Conservation (phyloP, 2,797 vertebrate species). For the Synaphobranchus kaupii region DNA sequence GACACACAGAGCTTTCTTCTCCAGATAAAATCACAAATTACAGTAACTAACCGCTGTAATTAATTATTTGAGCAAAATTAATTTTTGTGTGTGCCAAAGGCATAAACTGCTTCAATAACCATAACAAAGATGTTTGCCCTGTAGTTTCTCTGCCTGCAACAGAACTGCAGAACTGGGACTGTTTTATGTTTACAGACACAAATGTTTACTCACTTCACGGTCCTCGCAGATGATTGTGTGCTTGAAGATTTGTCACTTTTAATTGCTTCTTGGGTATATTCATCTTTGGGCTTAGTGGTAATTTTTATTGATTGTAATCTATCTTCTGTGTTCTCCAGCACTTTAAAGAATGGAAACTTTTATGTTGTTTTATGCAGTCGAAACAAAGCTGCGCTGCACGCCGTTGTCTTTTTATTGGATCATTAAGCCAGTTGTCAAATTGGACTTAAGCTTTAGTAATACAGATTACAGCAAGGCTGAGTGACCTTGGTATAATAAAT, state of each 20-base stretch:
- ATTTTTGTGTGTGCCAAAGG: not conserved
- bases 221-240: not conserved
- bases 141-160: not conserved
- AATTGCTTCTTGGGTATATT: not conserved
- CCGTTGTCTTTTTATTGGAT: slow-evolving; percentile 50
- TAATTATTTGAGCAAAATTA: not conserved
- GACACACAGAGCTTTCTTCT: not conserved
- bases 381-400: slow-evolving; percentile 14
- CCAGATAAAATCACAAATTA: not conserved
- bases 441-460: slow-evolving; percentile 38
- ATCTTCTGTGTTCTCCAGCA: not conserved
- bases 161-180: not conserved
- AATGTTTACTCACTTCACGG: not conserved
- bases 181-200: not conserved
- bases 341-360: not conserved
- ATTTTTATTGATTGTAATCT: not conserved
- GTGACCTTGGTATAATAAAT: slow-evolving; percentile 43
- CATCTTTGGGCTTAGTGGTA: not conserved
- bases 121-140: not conserved
- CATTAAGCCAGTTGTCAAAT: slow-evolving; percentile 43
- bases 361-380: not conserved
- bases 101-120: not conserved
- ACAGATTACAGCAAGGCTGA: slow-evolving; percentile 52
- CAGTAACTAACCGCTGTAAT: not conserved
- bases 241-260: not conserved